A percentile compares a stretch with the other conserved stretches of the same genome.
phyloP scores from a whole-genome alignment of 1,140 invertebrate genomes.

The Ooceraea biroi region DNA sequence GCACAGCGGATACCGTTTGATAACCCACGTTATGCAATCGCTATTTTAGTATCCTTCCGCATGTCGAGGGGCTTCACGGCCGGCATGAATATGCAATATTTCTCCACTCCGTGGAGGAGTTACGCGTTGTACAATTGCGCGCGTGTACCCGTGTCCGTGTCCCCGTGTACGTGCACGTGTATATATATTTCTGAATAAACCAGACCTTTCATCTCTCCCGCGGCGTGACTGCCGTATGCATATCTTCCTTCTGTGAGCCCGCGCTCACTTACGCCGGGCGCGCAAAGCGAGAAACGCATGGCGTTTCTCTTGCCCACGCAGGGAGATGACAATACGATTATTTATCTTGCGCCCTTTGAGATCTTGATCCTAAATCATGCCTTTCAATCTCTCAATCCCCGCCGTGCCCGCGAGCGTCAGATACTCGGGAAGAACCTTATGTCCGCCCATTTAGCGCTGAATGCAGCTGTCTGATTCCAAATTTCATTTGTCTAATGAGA shows the following conservation, averaged over 20 bases:
- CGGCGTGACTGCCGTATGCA: conserved; percentile 34
- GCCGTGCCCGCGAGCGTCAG: neutral
- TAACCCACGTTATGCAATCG: conserved; percentile 71
- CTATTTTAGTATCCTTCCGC: conserved; percentile 61
- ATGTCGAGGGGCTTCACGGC: conserved; percentile 67
- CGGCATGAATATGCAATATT: conserved; percentile 73
- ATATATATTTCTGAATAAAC: conserved; percentile 63
- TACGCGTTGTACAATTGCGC: conserved; percentile 60
- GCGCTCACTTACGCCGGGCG: neutral
- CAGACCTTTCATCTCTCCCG: conserved; percentile 55
- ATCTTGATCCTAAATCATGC: conserved; percentile 56
- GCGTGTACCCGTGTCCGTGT: neutral
- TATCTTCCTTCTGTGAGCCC: conserved; percentile 44
- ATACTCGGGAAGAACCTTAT: conserved; percentile 1
- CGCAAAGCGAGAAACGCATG: conserved; percentile 36
- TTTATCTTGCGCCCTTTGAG: conserved; percentile 53
- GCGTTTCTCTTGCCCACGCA: conserved; percentile 39
- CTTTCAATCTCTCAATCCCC: too few species aligned
- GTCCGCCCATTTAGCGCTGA: conserved; percentile 38
- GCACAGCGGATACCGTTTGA: conserved; percentile 52
- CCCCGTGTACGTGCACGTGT: conserved; percentile 11
- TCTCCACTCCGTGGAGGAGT: conserved; percentile 63
- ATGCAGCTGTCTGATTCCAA: conserved; percentile 11
- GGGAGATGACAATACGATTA: conserved; percentile 60
- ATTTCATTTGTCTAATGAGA: conserved; percentile 24